Evolutionary conservation across 2,113 vertebrate genomes (phyloP).

Genomic region (Rhabdornis inornatus): DNA sequence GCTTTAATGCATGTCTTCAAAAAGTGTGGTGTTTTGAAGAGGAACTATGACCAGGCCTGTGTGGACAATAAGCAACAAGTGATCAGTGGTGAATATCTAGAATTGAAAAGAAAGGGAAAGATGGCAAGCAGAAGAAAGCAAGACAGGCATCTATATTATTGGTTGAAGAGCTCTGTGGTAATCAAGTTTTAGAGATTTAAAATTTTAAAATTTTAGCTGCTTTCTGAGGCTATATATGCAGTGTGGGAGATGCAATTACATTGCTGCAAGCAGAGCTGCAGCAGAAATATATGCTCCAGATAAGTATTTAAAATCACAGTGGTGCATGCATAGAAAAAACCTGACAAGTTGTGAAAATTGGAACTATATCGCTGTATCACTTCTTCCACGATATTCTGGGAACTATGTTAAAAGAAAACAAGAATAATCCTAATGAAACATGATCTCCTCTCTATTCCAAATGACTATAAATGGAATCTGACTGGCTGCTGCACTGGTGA

Average conservation of each 20-base stretch:
- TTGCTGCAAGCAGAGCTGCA: not conserved
- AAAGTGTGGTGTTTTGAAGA: not conserved
- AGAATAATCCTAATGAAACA: not conserved
- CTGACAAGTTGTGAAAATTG: not conserved
- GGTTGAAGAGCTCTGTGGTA: not conserved
- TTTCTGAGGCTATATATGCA: not conserved
- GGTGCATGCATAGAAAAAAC: not conserved
- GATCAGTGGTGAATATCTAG: not conserved
- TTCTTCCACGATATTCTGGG: not conserved
- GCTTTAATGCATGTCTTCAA: not conserved
- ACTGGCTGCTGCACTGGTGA: not conserved
- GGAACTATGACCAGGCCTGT: not conserved
- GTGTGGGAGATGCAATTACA: not conserved
- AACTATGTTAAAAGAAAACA: not conserved
- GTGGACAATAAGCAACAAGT: not conserved
- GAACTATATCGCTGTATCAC: rapidly evolving
- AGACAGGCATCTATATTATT: not conserved
- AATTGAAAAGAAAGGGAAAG: not conserved
- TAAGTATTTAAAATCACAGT: not conserved
- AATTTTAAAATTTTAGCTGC: not conserved
- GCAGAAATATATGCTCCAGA: not conserved
- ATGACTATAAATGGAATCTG: not conserved
- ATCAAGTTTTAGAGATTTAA: not conserved
- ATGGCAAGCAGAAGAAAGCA: not conserved
- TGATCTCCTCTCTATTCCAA: not conserved